phyloP scores from a whole-genome alignment of 2,797 vertebrate genomes.

The Hapalemur alaotrensis region DNA sequence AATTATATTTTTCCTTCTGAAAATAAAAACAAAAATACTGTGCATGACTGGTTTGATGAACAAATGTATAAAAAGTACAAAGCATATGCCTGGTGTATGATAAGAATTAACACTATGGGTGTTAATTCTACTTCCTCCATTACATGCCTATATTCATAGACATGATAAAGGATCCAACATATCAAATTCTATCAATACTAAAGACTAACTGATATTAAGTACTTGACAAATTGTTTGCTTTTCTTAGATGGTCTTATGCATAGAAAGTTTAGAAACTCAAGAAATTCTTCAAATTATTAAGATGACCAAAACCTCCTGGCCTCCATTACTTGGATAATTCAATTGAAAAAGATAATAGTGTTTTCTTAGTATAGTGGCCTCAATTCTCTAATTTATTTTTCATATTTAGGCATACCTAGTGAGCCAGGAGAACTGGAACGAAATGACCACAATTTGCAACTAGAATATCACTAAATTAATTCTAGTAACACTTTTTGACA shows the following conservation, averaged over 20 bases:
- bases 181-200: background rate
- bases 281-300: conserved; percentile 25
- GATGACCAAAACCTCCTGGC: background rate
- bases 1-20: background rate
- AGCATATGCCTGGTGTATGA: background rate
- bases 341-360: background rate
- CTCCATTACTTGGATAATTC: conserved; percentile 35
- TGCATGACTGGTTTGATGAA: background rate
- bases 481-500: conserved; percentile 25
- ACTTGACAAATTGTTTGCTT: background rate
- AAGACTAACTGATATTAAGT: background rate
- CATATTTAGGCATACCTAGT: background rate
- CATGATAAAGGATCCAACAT: background rate
- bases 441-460: conserved; percentile 12
- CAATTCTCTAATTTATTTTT: conserved; percentile 6
- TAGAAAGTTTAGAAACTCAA: conserved; percentile 10
- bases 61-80: background rate
- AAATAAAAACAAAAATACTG: background rate
- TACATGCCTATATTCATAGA: background rate
- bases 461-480: background rate
- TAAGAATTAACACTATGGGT: background rate
- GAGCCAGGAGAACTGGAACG: background rate
- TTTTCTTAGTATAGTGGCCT: background rate
- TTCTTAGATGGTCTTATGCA: background rate
- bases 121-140: background rate